A percentile compares a stretch with the other conserved stretches of the same genome.
phyloP scores from a whole-genome alignment of 2,888 invertebrate genomes.

The Mactromeris polynyma region DNA sequence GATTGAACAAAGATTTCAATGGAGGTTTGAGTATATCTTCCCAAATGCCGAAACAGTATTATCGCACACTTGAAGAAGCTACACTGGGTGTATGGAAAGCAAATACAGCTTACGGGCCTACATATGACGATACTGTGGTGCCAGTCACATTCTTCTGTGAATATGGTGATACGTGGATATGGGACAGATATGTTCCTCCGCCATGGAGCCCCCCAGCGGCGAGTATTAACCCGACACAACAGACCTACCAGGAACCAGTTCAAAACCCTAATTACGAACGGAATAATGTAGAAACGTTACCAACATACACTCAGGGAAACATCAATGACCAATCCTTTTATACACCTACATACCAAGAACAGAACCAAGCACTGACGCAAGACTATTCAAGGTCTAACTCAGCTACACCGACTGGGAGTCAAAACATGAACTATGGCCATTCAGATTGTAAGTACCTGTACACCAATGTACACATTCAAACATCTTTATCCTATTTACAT shows the following conservation, averaged over 20 bases:
- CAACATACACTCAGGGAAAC: neutral
- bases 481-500: neutral
- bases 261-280: neutral
- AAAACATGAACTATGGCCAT: neutral
- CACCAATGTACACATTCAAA: neutral
- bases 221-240: neutral
- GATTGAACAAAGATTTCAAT: constrained; percentile 11
- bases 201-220: neutral
- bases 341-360: neutral
- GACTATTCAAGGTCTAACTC: neutral
- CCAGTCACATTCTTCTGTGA: constrained; percentile 65
- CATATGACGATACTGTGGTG: constrained; percentile 19
- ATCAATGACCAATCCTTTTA: neutral
- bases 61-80: constrained; percentile 48
- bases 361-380: neutral
- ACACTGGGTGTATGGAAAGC: constrained; percentile 44
- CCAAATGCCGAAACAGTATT: constrained; percentile 44
- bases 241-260: neutral
- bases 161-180: constrained; percentile 57
- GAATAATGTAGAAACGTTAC: neutral
- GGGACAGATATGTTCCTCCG: constrained; percentile 20
- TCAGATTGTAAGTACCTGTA: neutral
- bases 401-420: neutral
- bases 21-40: constrained; percentile 55
- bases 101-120: constrained; percentile 36